Evolutionary conservation across 1,140 invertebrate genomes (phyloP), one percentile per base, ranked within the genome.

Genomic region (Colletes latitarsis): DNA sequence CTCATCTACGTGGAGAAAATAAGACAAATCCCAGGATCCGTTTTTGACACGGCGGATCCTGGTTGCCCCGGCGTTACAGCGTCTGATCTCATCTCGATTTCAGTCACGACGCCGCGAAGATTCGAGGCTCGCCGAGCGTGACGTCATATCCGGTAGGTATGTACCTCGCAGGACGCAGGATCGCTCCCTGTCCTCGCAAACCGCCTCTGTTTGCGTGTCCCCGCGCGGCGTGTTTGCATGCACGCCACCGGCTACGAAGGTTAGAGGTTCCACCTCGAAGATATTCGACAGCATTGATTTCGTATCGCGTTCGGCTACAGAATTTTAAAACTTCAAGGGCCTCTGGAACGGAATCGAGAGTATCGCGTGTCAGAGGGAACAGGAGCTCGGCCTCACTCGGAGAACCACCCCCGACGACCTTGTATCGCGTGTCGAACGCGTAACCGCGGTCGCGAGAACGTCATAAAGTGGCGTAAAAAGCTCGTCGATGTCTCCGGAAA

Each of bases 301-400:
- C 86, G 87, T 88, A 89, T 91, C 82, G 72, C 55, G 81, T 88
- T 85, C 77, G 77, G 60, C 81, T 81, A 75, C 64, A 84, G 88
- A 90, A 89, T 89, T 85, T 83, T 85, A 84, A 86, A 90, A 89
- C 87, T 90, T 87, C 86, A 86, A 73, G 73, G 85, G 81, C 81
- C 73, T 91, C 88, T 46, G 43, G 12, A 49, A 46, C 64, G 41
- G 74, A 69, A 55, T 66, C 57, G 64, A 62, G 21, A 63, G 89
- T 83, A 80, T 89, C 89, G 85, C 87, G 78, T 90, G 60, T 91
- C 90, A 72, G 75, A 82, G 84, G 83, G 84, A 86, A 82, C 6
- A 55, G 43, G 83, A 78, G 43, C 72, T 39, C 30, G 72, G 39
- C 49, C 64, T 52, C 75, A 63, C 62, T 69, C 66, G 19, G 19